These are phyloP conservation scores for Dryoscopus gambensis DNA, from an alignment of 2,113 vertebrate species.

Conservation along the genomic window DNA sequence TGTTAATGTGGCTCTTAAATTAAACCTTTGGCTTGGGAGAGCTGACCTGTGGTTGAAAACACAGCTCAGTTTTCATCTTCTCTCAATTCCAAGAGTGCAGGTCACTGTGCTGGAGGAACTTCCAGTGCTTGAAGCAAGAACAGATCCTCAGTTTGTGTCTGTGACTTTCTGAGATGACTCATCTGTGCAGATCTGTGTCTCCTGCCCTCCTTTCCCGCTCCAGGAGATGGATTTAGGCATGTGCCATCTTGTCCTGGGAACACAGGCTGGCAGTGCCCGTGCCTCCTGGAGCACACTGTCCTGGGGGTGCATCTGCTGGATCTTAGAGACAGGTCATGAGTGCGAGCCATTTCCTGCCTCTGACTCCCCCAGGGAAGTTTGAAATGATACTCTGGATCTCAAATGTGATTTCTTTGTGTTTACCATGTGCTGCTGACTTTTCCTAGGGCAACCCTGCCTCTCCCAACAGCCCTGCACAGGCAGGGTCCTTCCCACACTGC, in stretches of 20 bases:
- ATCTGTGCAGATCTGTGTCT: background rate
- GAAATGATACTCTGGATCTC: background rate
- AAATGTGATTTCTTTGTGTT: background rate
- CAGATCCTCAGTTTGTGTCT: background rate
- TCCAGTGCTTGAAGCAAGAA: background rate
- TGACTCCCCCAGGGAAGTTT: background rate
- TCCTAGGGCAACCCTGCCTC: background rate
- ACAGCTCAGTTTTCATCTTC: background rate
- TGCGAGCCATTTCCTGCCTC: background rate
- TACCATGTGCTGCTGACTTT: background rate
- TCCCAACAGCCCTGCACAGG: background rate
- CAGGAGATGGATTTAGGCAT: background rate
- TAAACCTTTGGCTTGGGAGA: background rate
- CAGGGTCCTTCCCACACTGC: background rate
- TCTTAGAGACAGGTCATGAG: background rate
- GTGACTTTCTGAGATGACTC: conserved; percentile 7
- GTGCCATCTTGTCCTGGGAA: background rate
- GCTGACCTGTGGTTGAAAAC: background rate
- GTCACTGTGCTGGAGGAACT: background rate
- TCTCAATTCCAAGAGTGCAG: background rate
- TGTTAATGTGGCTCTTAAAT: background rate
- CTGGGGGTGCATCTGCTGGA: background rate
- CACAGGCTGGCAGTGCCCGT: background rate
- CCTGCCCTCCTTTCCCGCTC: background rate
- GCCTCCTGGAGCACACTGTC: background rate